Evolutionary conservation across 2,888 invertebrate genomes (phyloP).

Genomic region (Pristionchus maxplancki): DNA sequence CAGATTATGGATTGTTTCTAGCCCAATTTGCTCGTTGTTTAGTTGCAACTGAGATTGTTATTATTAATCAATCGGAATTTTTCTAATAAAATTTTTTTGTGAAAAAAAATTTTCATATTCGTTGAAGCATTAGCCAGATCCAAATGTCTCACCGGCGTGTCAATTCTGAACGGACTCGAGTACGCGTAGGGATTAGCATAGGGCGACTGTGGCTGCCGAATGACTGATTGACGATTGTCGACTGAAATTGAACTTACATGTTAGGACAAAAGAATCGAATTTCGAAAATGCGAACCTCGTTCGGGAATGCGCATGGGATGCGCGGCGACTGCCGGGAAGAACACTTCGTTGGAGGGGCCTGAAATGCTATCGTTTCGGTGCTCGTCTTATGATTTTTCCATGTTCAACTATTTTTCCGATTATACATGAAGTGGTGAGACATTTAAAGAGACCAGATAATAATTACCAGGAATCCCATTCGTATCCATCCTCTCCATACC

Average conservation of each 20-base stretch:
- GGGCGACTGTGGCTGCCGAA: conserved; percentile 8
- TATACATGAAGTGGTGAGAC: too few species aligned
- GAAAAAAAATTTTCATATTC: too few species aligned
- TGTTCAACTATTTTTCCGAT: too few species aligned
- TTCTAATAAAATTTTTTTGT: too few species aligned
- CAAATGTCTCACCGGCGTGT: conserved; percentile 13
- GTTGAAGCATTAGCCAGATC: too few species aligned
- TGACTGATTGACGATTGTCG: neutral
- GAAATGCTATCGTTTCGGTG: too few species aligned
- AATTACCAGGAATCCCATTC: neutral
- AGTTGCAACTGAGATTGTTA: too few species aligned
- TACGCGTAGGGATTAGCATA: conserved; percentile 7
- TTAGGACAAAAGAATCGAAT: neutral
- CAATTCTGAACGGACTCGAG: conserved; percentile 27
- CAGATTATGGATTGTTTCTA: too few species aligned
- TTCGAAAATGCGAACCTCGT: neutral
- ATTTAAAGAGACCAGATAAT: too few species aligned
- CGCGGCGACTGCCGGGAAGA: neutral
- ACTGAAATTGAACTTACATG: neutral
- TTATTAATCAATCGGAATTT: too few species aligned
- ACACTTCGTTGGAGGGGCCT: neutral
- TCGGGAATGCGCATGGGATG: neutral
- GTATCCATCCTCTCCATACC: conserved; percentile 19
- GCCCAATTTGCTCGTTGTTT: too few species aligned
- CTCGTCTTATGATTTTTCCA: too few species aligned